Conservation (phyloP, 2,888 invertebrate genomes). For the Periphyllus acericola region DNA sequence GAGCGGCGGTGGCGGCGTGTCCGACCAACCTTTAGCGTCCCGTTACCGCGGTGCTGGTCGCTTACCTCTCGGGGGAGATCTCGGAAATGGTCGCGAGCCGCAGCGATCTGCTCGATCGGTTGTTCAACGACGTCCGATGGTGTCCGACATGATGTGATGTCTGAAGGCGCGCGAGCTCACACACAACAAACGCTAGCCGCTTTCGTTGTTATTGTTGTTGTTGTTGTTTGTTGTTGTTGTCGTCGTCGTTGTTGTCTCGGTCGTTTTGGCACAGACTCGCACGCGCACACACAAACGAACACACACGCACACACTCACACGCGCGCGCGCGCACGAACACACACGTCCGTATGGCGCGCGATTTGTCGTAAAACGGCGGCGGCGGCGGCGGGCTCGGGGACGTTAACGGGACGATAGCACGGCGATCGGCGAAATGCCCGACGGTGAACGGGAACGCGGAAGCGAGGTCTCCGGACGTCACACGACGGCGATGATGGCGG, state of each 20-base stretch:
- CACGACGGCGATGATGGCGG: not conserved
- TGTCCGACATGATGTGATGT: not conserved
- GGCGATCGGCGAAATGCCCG: too few relatives aligned
- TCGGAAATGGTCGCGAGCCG: conserved; percentile 8
- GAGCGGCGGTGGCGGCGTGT: too few relatives aligned
- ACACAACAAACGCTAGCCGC: not conserved
- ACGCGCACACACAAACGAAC: not conserved
- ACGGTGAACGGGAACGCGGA: too few relatives aligned
- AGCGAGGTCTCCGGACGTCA: not conserved
- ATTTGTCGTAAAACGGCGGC: not conserved
- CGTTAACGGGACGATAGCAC: too few relatives aligned
- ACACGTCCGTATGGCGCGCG: not conserved
- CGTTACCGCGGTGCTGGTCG: not conserved
- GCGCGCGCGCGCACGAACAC: not conserved
- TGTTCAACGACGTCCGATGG: conserved; percentile 42
- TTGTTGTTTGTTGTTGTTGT: conserved; percentile 6
- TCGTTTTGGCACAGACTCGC: conserved; percentile 29
- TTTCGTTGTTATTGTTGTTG: not conserved
- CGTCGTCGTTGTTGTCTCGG: not conserved
- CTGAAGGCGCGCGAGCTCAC: not conserved
- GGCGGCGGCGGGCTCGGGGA: not conserved
- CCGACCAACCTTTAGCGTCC: not conserved
- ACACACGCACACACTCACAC: not conserved
- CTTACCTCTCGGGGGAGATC: conserved; percentile 13
- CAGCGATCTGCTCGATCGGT: conserved; percentile 3